Evolutionary conservation across 2,113 vertebrate species (phyloP).

Genomic region (mouse (Mus musculus)): GRCm39 chr2:147637501-147638000

Average conservation of each 20-base stretch:
- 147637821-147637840: background rate
- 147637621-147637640: background rate
- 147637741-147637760: background rate
- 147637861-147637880: background rate
- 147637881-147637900: background rate
- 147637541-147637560: background rate
- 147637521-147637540: accelerated
- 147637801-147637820: background rate
- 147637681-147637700: background rate
- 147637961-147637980: background rate
- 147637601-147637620: no score
- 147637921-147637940: background rate
- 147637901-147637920: constrained; percentile 48
- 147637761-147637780: background rate
- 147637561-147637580: background rate
- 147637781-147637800: background rate
- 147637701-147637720: background rate
- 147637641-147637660: background rate
- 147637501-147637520: background rate
- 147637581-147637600: background rate
- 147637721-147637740: background rate
- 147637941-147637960: background rate
- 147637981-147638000: background rate
- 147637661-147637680: background rate
- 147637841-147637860: constrained; percentile 26